Evolutionary conservation across 2,888 invertebrate genomes (phyloP).

Genomic region (Alcis repandata): DNA sequence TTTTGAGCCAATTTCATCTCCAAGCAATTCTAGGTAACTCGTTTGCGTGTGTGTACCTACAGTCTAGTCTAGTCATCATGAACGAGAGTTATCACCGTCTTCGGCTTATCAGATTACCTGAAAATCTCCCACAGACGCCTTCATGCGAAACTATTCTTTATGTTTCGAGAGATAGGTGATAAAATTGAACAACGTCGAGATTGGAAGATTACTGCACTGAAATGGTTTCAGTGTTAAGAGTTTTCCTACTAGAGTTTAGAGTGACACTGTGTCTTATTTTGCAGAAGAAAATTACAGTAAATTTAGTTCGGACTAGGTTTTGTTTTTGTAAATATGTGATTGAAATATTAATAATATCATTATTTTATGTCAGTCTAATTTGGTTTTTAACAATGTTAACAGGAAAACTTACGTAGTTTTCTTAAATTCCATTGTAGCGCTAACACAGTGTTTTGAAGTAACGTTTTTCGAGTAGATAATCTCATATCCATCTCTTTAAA

Average conservation of each 20-base stretch:
- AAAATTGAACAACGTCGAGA: background rate
- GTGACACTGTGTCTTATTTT: background rate
- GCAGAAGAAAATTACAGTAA: too few species aligned
- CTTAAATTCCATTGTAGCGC: background rate
- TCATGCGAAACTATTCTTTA: background rate
- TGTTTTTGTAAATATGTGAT: too few species aligned
- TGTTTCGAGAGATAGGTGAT: background rate
- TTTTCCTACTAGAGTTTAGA: constrained; percentile 1
- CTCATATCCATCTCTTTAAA: constrained; percentile 18
- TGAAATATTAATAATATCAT: too few species aligned
- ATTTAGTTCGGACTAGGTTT: too few species aligned
- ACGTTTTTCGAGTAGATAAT: constrained; percentile 19
- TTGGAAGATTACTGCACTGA: constrained; percentile 11
- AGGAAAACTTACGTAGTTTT: background rate
- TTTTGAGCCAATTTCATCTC: too few species aligned
- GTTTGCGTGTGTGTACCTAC: too few species aligned
- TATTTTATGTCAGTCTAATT: background rate
- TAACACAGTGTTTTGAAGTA: constrained; percentile 11
- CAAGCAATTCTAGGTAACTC: too few species aligned
- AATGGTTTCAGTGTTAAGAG: background rate
- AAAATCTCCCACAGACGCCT: background rate
- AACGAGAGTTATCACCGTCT: background rate
- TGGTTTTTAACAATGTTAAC: background rate
- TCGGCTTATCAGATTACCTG: constrained; percentile 28
- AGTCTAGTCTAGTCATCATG: background rate